A percentile compares a stretch with the other conserved stretches of the same genome.
Conservation (phyloP, 2,888 invertebrate species). For the Phasia obesa region DNA sequence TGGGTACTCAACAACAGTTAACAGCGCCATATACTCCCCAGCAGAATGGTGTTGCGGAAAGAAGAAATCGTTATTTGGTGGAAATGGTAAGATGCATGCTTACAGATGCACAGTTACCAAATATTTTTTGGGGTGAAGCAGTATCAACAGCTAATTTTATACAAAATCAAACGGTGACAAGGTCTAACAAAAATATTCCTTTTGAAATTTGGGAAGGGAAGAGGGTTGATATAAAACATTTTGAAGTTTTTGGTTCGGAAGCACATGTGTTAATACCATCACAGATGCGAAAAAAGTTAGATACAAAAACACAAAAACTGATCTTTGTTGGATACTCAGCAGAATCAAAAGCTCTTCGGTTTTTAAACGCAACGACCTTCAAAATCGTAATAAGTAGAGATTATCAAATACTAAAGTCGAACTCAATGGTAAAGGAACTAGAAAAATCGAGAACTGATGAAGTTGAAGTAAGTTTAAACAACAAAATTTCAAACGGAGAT, state of each 20-base stretch:
- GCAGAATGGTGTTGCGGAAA: background rate
- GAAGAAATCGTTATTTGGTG: too few species aligned
- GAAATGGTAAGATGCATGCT: background rate
- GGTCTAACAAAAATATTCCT: constrained; percentile 74
- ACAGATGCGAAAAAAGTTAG: constrained; percentile 19
- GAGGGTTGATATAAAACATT: constrained; percentile 35
- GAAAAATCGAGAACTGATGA: background rate
- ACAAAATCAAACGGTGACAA: constrained; percentile 77
- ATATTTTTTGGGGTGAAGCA: constrained; percentile 79
- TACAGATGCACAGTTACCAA: constrained; percentile 72
- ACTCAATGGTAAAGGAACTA: background rate
- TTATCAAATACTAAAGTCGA: constrained; percentile 22
- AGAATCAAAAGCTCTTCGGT: constrained; percentile 21
- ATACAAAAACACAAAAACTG: constrained; percentile 45
- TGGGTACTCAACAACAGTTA: background rate
- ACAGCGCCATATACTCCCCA: background rate
- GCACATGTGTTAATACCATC: constrained; percentile 16
- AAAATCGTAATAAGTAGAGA: constrained; percentile 19
- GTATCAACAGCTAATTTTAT: constrained; percentile 77
- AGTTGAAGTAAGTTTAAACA: too few species aligned
- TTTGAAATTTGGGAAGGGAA: constrained; percentile 73
- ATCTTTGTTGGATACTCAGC: constrained; percentile 20
- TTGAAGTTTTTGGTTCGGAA: constrained; percentile 34
- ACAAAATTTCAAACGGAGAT: too few species aligned
- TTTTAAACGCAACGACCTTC: background rate